These are phyloP conservation scores for Scomber colias DNA, from an alignment of 2,113 vertebrate species.

Conservation along the genomic window DNA sequence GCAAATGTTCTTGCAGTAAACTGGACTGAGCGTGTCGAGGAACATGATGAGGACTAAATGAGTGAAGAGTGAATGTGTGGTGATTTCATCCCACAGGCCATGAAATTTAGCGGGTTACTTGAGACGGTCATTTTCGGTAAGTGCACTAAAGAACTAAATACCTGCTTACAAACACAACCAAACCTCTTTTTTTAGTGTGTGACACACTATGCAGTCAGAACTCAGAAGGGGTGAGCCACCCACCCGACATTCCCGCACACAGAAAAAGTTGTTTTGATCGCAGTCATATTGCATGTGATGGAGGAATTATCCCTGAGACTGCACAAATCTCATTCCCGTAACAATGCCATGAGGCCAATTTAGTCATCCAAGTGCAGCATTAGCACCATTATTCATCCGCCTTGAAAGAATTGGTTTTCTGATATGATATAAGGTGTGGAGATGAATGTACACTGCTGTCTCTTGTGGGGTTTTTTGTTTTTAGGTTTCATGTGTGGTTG, in stretches of 20 bases:
- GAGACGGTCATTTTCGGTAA: conserved; percentile 48
- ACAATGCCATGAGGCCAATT: conserved; percentile 25
- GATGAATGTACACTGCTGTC: neutral
- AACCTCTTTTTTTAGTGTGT: conserved; percentile 47
- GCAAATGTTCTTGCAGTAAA: neutral
- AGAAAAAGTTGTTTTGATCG: conserved; percentile 53
- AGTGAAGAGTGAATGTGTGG: neutral
- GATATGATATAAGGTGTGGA: neutral
- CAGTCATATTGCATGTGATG: conserved; percentile 64
- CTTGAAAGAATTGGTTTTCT: neutral
- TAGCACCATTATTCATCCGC: conserved; percentile 35
- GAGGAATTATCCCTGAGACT: conserved; percentile 55
- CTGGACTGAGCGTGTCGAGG: neutral
- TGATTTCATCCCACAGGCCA: neutral
- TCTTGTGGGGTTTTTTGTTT: neutral
- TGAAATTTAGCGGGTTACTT: conserved; percentile 30
- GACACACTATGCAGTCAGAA: conserved; percentile 63
- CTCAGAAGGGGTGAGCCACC: conserved; percentile 56
- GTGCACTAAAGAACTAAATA: conserved; percentile 40
- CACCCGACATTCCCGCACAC: conserved; percentile 40
- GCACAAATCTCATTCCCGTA: conserved; percentile 62
- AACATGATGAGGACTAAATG: neutral
- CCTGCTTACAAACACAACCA: conserved; percentile 45
- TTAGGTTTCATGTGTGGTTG: neutral
- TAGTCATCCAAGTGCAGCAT: conserved; percentile 35